These are phyloP conservation scores for Brienomyrus longianalis DNA, from an alignment of 2,113 vertebrate species.

Conservation along the genomic window DNA sequence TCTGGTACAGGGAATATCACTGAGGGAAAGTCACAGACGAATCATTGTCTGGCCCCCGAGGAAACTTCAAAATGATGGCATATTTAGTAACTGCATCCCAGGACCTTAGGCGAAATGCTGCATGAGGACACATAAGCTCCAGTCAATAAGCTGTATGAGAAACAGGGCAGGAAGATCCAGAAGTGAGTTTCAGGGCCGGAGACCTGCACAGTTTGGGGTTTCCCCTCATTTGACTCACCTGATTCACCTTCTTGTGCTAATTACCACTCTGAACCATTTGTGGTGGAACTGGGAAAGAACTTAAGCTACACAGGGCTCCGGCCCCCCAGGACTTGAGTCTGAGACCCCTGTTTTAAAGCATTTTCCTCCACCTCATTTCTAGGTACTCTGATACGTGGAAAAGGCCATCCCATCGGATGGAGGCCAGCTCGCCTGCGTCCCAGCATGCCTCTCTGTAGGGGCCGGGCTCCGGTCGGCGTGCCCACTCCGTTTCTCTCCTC, in stretches of 20 bases:
- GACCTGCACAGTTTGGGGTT: too few species aligned
- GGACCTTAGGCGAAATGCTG: not conserved
- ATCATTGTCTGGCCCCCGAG: not conserved
- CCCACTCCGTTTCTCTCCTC: not conserved
- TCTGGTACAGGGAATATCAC: not conserved
- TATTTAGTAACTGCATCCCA: not conserved
- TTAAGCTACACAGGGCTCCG: too few species aligned
- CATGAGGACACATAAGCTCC: not conserved
- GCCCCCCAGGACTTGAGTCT: too few species aligned
- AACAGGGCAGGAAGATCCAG: not conserved
- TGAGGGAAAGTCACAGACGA: not conserved
- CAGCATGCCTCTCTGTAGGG: not conserved
- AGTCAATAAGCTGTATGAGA: not conserved
- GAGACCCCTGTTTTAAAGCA: not conserved
- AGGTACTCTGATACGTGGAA: not conserved
- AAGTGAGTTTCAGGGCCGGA: too few species aligned
- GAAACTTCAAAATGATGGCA: not conserved
- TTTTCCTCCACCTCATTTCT: not conserved
- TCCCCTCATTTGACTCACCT: too few species aligned
- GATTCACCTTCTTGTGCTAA: too few species aligned
- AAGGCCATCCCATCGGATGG: not conserved
- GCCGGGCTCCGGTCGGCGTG: not conserved
- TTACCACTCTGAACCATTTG: too few species aligned
- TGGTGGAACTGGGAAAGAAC: too few species aligned
- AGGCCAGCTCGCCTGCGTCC: not conserved